Evolutionary conservation across 2,113 vertebrate genomes (phyloP), one percentile per base, ranked within the genome.

Genomic region (Triplophysa tibetana): DNA sequence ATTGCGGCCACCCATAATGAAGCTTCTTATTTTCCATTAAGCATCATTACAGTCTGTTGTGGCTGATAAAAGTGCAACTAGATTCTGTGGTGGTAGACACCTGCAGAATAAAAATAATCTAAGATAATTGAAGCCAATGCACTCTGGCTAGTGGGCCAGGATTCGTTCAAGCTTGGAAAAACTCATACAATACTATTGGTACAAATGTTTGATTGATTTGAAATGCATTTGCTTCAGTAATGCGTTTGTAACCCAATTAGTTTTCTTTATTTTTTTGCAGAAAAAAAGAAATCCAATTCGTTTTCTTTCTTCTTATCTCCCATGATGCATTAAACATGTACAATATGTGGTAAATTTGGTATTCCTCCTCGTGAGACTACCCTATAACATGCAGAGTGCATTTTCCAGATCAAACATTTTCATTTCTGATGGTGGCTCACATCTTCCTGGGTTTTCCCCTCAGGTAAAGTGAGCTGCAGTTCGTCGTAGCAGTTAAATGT

Each of bases 321-420:
- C 19, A 0, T 17, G 3, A 77, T 65, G 62, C 45, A 77, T 52
- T 54, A 65, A 77, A 17, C 45, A 50, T 21, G 21, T 38, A 29
- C 26, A 29, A 3, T 29, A 13, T 76, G 75, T 38, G n/a, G 19
- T 63, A 63, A 63, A 64, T 77, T 38, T 6, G 2, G 2, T 2
- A 19, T 58, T 74, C n/a, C 38, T 38, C 41, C 24, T 14, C n/a
- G 24, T 50, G 16, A 52, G 66, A 52, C 38, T 19, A 21, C 45
- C 43, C 21, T 8, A 21, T 52, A 2, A 54, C 61, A 76, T 65
- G 60, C 45, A 41, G 45, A 54, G 8, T 54, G 19, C 19, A 65
- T 77, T 65, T 24, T 64, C 14, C 14, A 62, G 58, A 75, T 75
- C 58, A 75, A 77, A 65, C 19, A 54, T 66, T 66, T 65, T 77